These are phyloP conservation scores for Odontocolon sp. DNA, from an alignment of 2,888 invertebrate species.

Conservation along the genomic window DNA sequence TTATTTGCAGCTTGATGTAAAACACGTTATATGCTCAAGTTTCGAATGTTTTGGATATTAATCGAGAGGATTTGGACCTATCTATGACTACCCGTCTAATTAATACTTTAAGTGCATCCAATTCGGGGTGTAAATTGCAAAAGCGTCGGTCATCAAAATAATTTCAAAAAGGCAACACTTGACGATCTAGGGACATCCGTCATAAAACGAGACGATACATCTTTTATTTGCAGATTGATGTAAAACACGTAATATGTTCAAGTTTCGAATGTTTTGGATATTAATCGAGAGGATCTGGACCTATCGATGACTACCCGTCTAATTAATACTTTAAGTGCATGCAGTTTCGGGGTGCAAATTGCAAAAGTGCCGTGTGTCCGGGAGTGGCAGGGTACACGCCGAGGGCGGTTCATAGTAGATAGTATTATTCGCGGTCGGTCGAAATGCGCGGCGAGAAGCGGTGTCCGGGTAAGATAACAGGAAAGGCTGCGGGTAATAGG, in stretches of 20 bases:
- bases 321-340: slow-evolving; percentile 42
- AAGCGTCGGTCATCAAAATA: too few species aligned
- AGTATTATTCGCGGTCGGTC: slow-evolving; percentile 65
- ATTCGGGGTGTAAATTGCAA: slow-evolving; percentile 17
- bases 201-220: too few species aligned
- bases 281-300: too few species aligned
- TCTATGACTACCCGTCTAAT: slow-evolving; percentile 11
- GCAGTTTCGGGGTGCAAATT: slow-evolving; percentile 1
- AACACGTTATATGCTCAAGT: too few species aligned
- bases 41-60: too few species aligned
- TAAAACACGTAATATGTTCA: too few species aligned
- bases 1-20: too few species aligned
- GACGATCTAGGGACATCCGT: too few species aligned
- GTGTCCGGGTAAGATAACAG: slow-evolving; percentile 80
- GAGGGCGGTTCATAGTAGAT: slow-evolving; percentile 52
- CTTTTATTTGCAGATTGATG: too few species aligned
- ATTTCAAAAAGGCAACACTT: too few species aligned
- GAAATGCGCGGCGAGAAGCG: slow-evolving; percentile 65
- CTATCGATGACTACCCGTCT: slow-evolving; percentile 1
- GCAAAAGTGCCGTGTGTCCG: slow-evolving; percentile 46
- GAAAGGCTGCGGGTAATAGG: slow-evolving; percentile 80
- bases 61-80: too few species aligned
- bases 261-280: too few species aligned
- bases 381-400: slow-evolving; percentile 29
- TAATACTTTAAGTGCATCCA: slow-evolving; percentile 38